Base-by-base conservation (phyloP, 1,140 invertebrate species). In the Sarcophaga bullata region DNA sequence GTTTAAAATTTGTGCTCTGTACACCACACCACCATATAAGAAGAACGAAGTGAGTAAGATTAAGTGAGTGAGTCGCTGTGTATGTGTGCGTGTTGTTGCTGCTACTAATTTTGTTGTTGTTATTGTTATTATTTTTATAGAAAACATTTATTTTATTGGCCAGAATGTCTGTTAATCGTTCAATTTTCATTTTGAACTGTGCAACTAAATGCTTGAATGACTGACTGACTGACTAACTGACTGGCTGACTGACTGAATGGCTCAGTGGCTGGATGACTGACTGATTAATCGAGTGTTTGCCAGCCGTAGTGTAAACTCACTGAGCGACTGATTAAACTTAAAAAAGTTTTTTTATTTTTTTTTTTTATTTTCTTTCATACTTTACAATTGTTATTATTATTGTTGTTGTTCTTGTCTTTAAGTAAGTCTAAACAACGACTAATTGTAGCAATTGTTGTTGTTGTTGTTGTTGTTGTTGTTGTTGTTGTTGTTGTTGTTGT, bases 241-340 rank as follows among this genome's bases (percentile, higher is more conserved):
- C 17, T 15, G 62, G 1, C 62, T 19, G 62, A 15, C 62, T 17
- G 62, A 8, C n/a, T 68, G 17, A 9, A n/a, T 68, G 17, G 8
- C 62, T 17, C 25, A 37, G 25, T 37, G 8, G 6, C 17, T 68
- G 62, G 10, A 6, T 68, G 62, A 19, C 7, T 19, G 62, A 10
- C 19, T 49, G 48, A 9, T 15, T 76, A 37, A 73, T 11, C 47
- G 73, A 50, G 10, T 76, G 48, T n/a, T n/a, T 75, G 46, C n/a
- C 11, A 48, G 37, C 8, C 73, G 25, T 37, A 48, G 73, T 48
- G 13, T 76, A 76, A 76, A 76, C 48, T 76, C 47, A 76, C 73
- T 47, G 73, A 76, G 46, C 49, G 17, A 76, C 73, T 76, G 73
- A 76, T 76, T 76, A 76, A 76, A 76, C 47, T 76, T 76, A 68